Conservation (phyloP, 2,888 invertebrate species). For the Parnassius glacialis region DNA sequence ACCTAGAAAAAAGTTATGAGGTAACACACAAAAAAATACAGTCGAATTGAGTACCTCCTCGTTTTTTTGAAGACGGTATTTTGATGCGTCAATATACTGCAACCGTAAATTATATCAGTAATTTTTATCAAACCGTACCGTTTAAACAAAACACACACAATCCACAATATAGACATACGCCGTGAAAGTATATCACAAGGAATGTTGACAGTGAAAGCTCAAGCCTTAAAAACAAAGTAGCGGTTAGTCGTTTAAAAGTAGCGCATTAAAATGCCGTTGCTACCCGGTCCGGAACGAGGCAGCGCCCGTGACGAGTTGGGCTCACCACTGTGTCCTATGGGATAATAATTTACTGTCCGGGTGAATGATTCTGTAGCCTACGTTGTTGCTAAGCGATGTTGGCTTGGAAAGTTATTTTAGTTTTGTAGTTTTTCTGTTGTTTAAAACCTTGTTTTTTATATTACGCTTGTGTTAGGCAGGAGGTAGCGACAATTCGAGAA, state of each 20-base stretch:
- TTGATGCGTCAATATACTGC: too few species aligned
- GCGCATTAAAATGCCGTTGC: constrained; percentile 45
- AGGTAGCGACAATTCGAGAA: too few species aligned
- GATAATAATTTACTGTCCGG: constrained; percentile 26
- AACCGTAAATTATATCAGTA: too few species aligned
- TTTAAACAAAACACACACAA: too few species aligned
- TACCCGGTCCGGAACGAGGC: constrained; percentile 48
- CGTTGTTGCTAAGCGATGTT: not conserved
- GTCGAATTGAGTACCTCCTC: too few species aligned
- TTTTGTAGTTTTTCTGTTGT: too few species aligned
- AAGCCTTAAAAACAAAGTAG: constrained; percentile 5
- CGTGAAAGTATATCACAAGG: constrained; percentile 2
- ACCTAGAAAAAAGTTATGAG: too few species aligned
- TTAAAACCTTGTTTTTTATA: too few species aligned
- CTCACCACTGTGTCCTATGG: constrained; percentile 54
- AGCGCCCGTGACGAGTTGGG: constrained; percentile 52
- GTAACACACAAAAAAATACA: too few species aligned
- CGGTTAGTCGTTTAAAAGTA: constrained; percentile 16
- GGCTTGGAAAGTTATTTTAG: not conserved
- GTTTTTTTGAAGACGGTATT: too few species aligned
- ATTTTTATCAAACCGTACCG: too few species aligned
- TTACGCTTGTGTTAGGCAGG: too few species aligned
- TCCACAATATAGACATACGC: not conserved
- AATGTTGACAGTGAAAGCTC: constrained; percentile 4
- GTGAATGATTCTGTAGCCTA: not conserved